These are phyloP conservation scores for Stegodyphus dumicola DNA, from an alignment of 1,140 invertebrate species.

Conservation along the genomic window DNA sequence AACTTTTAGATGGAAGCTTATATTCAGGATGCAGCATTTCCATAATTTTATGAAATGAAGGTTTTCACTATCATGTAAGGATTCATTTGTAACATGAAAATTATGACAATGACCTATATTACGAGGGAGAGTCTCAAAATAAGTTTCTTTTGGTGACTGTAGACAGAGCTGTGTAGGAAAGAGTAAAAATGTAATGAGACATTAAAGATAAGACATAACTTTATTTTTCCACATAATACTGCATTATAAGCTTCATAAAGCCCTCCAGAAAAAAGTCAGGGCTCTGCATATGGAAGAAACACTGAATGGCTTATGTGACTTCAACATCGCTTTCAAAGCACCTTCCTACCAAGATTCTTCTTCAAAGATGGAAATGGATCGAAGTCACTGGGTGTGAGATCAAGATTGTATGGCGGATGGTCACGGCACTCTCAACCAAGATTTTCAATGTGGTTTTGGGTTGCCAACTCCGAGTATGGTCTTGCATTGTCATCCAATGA, in stretches of 20 bases:
- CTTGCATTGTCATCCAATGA: too few species aligned
- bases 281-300: background rate
- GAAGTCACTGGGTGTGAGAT: background rate
- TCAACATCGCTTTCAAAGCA: background rate
- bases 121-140: background rate
- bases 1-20: too few species aligned
- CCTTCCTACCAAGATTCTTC: background rate
- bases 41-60: too few species aligned
- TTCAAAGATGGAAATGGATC: background rate
- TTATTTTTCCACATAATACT: background rate
- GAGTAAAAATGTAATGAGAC: background rate
- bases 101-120: too few species aligned
- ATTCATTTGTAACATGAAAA: too few species aligned
- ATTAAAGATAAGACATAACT: slow-evolving; percentile 8
- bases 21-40: too few species aligned
- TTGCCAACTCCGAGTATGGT: too few species aligned
- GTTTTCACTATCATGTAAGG: too few species aligned
- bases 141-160: slow-evolving; percentile 1
- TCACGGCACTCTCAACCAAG: background rate
- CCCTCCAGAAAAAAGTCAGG: background rate
- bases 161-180: background rate
- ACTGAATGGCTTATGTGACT: background rate
- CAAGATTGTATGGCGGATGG: background rate
- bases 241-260: background rate
- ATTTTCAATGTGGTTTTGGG: too few species aligned